A percentile compares a stretch with the other conserved stretches of the same genome.
These are phyloP conservation scores for Apotomis betuletana DNA, from an alignment of 2,888 invertebrate genomes.

Conservation along the genomic window DNA sequence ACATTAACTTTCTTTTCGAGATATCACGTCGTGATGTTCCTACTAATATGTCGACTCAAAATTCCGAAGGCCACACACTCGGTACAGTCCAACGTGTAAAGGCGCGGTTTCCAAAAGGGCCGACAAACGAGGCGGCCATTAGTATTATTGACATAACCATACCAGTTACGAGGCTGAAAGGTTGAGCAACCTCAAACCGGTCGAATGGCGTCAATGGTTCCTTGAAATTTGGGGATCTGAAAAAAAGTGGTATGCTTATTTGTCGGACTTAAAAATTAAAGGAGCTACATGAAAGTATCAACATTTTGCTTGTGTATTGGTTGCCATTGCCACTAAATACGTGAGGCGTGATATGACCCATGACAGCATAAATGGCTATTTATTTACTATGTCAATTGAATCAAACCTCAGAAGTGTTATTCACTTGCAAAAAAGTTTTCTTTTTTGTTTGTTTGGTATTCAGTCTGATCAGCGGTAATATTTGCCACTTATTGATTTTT, in stretches of 20 bases:
- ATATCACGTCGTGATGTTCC: background rate
- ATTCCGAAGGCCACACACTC: background rate
- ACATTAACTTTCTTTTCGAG: too few relatives aligned
- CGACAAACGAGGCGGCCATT: slow-evolving; percentile 39
- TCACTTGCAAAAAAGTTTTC: too few relatives aligned
- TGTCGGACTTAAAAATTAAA: background rate
- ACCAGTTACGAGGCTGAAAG: slow-evolving; percentile 18
- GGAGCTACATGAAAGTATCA: too few relatives aligned
- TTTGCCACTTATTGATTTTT: too few relatives aligned
- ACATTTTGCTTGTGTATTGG: too few relatives aligned
- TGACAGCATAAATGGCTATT: too few relatives aligned
- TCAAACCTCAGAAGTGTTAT: too few relatives aligned
- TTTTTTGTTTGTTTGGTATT: too few relatives aligned
- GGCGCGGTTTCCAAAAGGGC: slow-evolving; percentile 24
- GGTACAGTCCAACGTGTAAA: background rate
- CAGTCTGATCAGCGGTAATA: too few relatives aligned
- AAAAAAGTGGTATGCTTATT: background rate
- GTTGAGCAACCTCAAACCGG: slow-evolving; percentile 23
- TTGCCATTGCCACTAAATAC: too few relatives aligned
- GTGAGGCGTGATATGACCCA: too few relatives aligned
- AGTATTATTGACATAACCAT: slow-evolving; percentile 31
- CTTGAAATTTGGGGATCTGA: background rate
- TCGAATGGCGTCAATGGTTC: background rate
- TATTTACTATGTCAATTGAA: too few relatives aligned
- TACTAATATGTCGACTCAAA: background rate